Base-by-base conservation (phyloP, 2,888 invertebrate species). In the Chloroclystis v-ata region DNA sequence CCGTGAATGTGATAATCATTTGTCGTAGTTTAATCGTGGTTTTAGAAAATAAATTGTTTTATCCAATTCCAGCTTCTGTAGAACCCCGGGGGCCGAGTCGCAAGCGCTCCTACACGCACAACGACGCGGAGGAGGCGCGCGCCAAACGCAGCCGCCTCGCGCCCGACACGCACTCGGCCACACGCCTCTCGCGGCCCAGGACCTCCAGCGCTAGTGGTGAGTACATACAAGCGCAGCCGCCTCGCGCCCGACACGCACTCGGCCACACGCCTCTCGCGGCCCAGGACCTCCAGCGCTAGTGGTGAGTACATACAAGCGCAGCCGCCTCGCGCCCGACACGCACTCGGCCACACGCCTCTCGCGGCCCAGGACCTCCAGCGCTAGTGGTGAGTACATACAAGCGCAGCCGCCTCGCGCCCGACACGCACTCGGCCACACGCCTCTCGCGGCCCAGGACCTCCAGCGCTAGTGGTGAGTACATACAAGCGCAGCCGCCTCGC, bases 61-160 rank as follows among this genome's bases (percentile, higher is more conserved):
- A n/a, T n/a, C n/a, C 11, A n/a, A 6, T 57, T 60, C 1, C 60
- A 75, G 71, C 52, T 1, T 49, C 63, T 0, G 43, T 50, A 1
- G 52, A 35, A 4, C 1, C 41, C 0, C 66, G 68, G n/a, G n/a
- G n/a, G n/a, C n/a, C n/a, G n/a, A 38, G 49, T 0, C 82, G 86
- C 59, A 87, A 87, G 67, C 82, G 86, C 1, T 84, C 85, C 1
- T 72, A 67, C 63, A 82, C 85, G 0, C 75, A 74, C 28, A 65
- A 56, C 54, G 83, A 77, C 44, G 76, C 65, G 0, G 79, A 77
- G 1, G 67, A 63, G 1, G 50, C 64, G 11, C 60, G 64, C 16
- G 68, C 52, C 8, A 84, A 83, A 54, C 78, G 85, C 49, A 62
- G 61, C 26, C 74, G 82, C 0, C 67, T 80, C 7, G 64, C 64